Conservation (phyloP, 2,888 invertebrate species). For the Heliconius aoede region DNA sequence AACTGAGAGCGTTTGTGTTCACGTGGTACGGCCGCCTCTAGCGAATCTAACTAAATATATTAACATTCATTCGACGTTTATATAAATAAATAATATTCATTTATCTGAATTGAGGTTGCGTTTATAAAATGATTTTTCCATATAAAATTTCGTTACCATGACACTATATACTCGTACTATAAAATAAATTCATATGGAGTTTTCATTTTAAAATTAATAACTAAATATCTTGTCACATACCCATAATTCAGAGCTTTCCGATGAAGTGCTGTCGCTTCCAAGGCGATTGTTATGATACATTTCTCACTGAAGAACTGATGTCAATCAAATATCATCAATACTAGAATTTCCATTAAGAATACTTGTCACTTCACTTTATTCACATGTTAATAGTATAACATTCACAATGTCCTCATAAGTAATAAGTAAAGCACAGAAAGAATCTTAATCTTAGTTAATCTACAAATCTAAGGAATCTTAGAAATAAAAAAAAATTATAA, state of each 20-base stretch:
- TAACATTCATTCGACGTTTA: neutral
- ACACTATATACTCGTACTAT: neutral
- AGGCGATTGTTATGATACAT: conserved; percentile 66
- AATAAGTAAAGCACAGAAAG: neutral
- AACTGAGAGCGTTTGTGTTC: conserved; percentile 52
- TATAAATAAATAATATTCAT: neutral
- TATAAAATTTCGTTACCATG: neutral
- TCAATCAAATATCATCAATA: conserved; percentile 5
- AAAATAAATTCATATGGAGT: neutral
- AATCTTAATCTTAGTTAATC: neutral
- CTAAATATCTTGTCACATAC: conserved; percentile 53
- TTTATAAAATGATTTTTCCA: neutral
- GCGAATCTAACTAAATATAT: neutral
- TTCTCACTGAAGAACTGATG: conserved; percentile 37
- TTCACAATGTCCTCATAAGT: neutral
- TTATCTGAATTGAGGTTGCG: neutral
- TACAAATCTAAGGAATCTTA: neutral
- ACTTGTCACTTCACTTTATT: conserved; percentile 19
- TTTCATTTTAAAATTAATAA: neutral
- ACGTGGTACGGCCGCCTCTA: conserved; percentile 41
- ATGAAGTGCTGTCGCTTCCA: conserved; percentile 69
- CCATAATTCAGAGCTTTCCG: conserved; percentile 73
- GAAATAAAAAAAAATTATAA: neutral
- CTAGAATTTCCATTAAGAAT: conserved; percentile 7
- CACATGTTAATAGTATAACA: neutral